A percentile compares a stretch with the other conserved stretches of the same genome.
phyloP scores from a whole-genome alignment of 2,113 vertebrate genomes.

The Siphamia tubifer region DNA sequence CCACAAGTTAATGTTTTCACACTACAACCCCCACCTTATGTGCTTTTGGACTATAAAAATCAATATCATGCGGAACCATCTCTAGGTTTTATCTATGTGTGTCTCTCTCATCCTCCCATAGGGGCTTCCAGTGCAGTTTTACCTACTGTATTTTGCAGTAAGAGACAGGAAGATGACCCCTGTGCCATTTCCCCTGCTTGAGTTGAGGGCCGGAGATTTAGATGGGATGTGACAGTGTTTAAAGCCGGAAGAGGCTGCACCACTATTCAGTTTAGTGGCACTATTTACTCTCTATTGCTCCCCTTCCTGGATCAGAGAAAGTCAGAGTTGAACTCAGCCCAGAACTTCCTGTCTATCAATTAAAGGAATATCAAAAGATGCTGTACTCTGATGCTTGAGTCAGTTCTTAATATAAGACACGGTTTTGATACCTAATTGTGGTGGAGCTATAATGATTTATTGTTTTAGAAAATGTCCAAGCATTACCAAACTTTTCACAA shows the following conservation, averaged over 20 bases:
- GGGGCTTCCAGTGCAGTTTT: constrained; percentile 15
- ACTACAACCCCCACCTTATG: constrained; percentile 14
- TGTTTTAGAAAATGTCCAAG: no score
- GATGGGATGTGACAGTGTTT: constrained; percentile 70
- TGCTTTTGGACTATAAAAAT: constrained; percentile 43
- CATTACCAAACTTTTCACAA: no score
- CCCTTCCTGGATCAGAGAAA: constrained; percentile 22
- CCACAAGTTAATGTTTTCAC: constrained; percentile 39
- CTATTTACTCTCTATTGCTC: constrained; percentile 37
- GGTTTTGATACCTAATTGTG: background rate
- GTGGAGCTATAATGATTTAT: no score
- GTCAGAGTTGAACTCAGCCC: constrained; percentile 17
- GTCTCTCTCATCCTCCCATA: constrained; percentile 4
- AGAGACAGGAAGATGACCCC: constrained; percentile 45
- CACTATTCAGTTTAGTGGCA: constrained; percentile 41
- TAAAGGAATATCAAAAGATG: constrained; percentile 31
- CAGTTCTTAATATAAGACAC: constrained; percentile 1
- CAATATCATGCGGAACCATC: constrained; percentile 31
- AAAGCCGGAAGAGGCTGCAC: constrained; percentile 41
- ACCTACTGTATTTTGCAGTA: constrained; percentile 42
- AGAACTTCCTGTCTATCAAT: constrained; percentile 17
- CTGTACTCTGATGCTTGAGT: constrained; percentile 27
- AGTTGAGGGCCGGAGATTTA: constrained; percentile 46
- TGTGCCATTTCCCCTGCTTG: constrained; percentile 44
- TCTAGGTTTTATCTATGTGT: constrained; percentile 29